phyloP scores from a whole-genome alignment of 2,113 vertebrate genomes.

The Psephotus haematonotus region DNA sequence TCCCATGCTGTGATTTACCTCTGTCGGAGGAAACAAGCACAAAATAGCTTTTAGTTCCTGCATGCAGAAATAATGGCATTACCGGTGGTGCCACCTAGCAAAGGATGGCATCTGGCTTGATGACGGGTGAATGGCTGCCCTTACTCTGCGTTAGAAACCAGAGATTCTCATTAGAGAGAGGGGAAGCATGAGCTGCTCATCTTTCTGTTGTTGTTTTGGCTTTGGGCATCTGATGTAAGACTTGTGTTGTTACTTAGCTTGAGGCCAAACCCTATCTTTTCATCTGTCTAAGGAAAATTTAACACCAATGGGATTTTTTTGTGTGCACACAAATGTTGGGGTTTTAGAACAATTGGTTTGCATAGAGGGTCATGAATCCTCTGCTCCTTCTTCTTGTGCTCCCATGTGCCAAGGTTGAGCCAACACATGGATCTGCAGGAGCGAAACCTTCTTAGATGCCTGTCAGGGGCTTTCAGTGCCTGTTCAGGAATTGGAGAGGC shows the following conservation, averaged over 20 bases:
- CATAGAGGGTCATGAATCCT: not conserved
- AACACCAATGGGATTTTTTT: not conserved
- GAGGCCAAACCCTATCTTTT: not conserved
- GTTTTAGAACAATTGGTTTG: not conserved
- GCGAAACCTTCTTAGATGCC: not conserved
- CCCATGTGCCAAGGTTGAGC: fast-evolving
- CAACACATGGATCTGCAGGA: fast-evolving
- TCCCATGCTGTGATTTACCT: not conserved
- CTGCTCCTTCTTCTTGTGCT: not conserved
- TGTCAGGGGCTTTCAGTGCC: not conserved
- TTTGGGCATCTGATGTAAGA: not conserved
- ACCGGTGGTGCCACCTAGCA: not conserved
- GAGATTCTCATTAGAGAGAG: not conserved
- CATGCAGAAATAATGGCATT: not conserved
- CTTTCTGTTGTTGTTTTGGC: not conserved
- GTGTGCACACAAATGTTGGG: fast-evolving
- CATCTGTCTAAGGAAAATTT: not conserved
- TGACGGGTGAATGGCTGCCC: fast-evolving
- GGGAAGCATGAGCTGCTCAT: not conserved
- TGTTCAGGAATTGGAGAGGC: fast-evolving
- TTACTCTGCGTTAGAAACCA: too few species aligned
- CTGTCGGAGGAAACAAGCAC: not conserved
- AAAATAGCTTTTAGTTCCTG: not conserved
- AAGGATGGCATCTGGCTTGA: not conserved
- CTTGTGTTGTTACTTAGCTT: not conserved